These are phyloP conservation scores for Ladona fulva DNA, from an alignment of 1,140 invertebrate species.

Conservation along the genomic window DNA sequence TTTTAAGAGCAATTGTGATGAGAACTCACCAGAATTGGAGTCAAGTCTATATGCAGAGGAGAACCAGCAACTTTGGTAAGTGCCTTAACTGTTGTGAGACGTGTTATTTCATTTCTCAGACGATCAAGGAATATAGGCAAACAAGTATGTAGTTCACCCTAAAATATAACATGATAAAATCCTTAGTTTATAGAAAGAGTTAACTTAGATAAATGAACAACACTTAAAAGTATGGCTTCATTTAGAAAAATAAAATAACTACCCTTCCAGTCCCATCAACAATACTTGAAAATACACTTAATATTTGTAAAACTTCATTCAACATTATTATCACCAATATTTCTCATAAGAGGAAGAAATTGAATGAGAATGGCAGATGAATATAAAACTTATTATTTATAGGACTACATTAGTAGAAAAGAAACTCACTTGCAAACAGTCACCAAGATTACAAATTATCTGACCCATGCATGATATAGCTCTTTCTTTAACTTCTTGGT, in stretches of 20 bases:
- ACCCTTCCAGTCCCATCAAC: no score
- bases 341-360: no score
- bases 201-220: no score
- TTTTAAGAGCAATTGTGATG: conserved; percentile 14
- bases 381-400: no score
- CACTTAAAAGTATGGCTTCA: no score
- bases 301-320: no score
- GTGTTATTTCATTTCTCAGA: conserved; percentile 91
- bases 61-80: conserved; percentile 89
- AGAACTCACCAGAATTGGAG: conserved; percentile 63
- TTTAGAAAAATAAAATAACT: no score
- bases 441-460: conserved; percentile 85
- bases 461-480: conserved; percentile 97
- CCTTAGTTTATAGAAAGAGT: no score
- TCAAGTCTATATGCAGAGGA: conserved; percentile 74
- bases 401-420: not conserved
- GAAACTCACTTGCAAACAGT: conserved; percentile 49
- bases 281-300: no score
- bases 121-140: conserved; percentile 91
- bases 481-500: conserved; percentile 96
- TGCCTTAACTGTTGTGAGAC: conserved; percentile 92
- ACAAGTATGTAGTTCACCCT: conserved; percentile 68
- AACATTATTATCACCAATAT: no score
- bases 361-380: not conserved
- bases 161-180: conserved; percentile 71